Evolutionary conservation across 2,888 invertebrate genomes (phyloP).

Genomic region (Abrostola tripartita): DNA sequence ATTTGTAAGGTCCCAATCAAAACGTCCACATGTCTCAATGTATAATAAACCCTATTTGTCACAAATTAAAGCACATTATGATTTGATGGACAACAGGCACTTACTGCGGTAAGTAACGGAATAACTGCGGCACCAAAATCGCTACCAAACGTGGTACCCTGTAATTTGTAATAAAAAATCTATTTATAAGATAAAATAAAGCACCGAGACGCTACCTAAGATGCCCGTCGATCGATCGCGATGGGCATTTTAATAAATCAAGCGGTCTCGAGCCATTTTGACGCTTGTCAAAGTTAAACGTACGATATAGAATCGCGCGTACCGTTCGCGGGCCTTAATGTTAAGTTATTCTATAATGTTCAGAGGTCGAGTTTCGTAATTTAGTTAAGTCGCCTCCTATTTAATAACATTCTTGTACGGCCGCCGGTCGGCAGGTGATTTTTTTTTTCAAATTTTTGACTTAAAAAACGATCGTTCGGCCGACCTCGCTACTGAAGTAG

Average conservation of each 20-base stretch:
- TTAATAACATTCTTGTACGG: slow-evolving; percentile 83
- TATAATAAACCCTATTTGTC: slow-evolving; percentile 77
- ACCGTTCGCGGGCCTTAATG: slow-evolving; percentile 64
- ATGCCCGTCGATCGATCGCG: slow-evolving; percentile 83
- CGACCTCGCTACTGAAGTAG: slow-evolving; percentile 85
- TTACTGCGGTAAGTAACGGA: slow-evolving; percentile 72
- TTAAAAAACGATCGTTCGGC: slow-evolving; percentile 69
- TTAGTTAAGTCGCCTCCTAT: slow-evolving; percentile 88
- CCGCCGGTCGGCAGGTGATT: slow-evolving; percentile 80
- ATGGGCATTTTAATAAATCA: slow-evolving; percentile 83
- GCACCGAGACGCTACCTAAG: slow-evolving; percentile 86
- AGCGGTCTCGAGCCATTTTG: slow-evolving; percentile 76
- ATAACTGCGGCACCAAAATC: slow-evolving; percentile 78
- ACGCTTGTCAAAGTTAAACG: slow-evolving; percentile 80
- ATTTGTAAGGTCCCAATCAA: slow-evolving; percentile 62
- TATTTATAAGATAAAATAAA: slow-evolving; percentile 88
- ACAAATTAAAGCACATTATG: slow-evolving; percentile 76
- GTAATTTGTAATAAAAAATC: slow-evolving; percentile 88
- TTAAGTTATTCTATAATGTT: slow-evolving; percentile 85
- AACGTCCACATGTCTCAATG: slow-evolving; percentile 56
- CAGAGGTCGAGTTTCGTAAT: slow-evolving; percentile 87
- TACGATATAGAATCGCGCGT: slow-evolving; percentile 80
- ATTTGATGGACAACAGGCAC: slow-evolving; percentile 62
- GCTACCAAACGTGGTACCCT: slow-evolving; percentile 87
- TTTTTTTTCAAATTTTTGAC: slow-evolving; percentile 70